These are phyloP conservation scores for Pelochelys cantorii DNA, from an alignment of 2,797 vertebrate species.

Conservation along the genomic window DNA sequence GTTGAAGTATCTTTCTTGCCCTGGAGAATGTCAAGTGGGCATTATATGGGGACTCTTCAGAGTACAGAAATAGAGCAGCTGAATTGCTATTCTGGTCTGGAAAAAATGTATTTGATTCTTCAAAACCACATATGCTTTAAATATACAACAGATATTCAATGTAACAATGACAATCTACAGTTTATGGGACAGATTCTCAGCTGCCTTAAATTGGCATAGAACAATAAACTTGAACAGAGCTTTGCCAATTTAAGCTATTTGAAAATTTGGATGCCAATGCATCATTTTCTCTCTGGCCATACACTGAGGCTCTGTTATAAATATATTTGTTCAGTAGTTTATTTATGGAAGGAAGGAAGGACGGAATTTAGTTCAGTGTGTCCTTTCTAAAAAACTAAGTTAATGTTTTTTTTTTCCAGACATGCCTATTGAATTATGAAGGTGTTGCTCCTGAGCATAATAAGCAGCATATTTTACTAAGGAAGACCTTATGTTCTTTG, in stretches of 20 bases:
- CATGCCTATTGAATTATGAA: slow-evolving; percentile 74
- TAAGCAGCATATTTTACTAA: slow-evolving; percentile 74
- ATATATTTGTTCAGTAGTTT: slow-evolving; percentile 22
- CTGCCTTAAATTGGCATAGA: slow-evolving; percentile 7
- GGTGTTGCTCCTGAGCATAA: slow-evolving; percentile 66
- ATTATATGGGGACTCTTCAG: neutral
- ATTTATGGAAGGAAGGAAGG: neutral
- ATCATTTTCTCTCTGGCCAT: slow-evolving; percentile 23
- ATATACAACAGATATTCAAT: neutral
- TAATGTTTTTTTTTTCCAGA: slow-evolving; percentile 66
- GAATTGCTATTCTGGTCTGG: neutral
- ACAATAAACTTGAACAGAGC: slow-evolving; percentile 7
- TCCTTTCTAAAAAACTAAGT: slow-evolving; percentile 60
- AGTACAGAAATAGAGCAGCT: slow-evolving; percentile 19
- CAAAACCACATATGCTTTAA: slow-evolving; percentile 16
- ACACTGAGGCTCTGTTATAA: neutral
- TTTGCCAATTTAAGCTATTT: slow-evolving; percentile 28
- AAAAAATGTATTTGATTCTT: slow-evolving; percentile 38
- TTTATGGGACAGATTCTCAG: slow-evolving; percentile 27
- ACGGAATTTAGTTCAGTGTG: slow-evolving; percentile 27
- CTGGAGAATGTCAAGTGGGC: neutral
- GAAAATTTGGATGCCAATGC: slow-evolving; percentile 5
- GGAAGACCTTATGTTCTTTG: slow-evolving; percentile 58
- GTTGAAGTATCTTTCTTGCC: neutral
- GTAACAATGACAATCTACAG: neutral